Base-by-base conservation (phyloP, 2,888 invertebrate species). In the Trichopria drosophilae region DNA sequence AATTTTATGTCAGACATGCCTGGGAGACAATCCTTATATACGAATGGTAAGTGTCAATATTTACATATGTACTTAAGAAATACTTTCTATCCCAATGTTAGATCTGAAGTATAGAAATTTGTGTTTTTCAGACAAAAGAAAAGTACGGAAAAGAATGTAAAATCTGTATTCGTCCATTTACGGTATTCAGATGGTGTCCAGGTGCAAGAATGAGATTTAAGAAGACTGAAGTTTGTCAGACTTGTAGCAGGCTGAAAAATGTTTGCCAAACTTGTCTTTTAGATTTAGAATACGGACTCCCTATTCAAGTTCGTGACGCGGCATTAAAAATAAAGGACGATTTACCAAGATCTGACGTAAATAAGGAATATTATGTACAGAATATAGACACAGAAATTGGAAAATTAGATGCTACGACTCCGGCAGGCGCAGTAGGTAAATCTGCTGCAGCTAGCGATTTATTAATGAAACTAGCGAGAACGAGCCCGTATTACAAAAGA, bases 181-280 rank as follows among this genome's bases (percentile, higher is more conserved):
- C 95, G 9, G 93, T 93, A 12, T 97, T 96, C 75, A 84, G 96
- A 24, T 96, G 96, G 95, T 94, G 94, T 76, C 96, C 96, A 1
- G 96, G 96, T 16, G 89, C 93, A 5, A 81, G 90, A 63, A 94
- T 94, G 92, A 86, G 95, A 64, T 96, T 93, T 74, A 97, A 96
- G 78, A 95, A 94, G 75, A 94, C 95, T 0, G 96, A 97, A 79
- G 88, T 96, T 13, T 96, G 96, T 73, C 95, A 97, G 73, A 95
- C 95, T 1, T 96, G 96, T 73, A 89, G 92, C 43, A 89, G 94
- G 68, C 75, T 95, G 54, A 96, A 97, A 75, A 97, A 96, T 77
- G 93, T 95, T 16, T 97, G 96, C 72, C 96, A 96, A 74, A 97
- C 96, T 0, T 97, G 96, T 76, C 80, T 97, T 18, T 77, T 97